These are phyloP conservation scores for Paracanthobrama guichenoti DNA, from an alignment of 2,113 vertebrate species.

Conservation along the genomic window DNA sequence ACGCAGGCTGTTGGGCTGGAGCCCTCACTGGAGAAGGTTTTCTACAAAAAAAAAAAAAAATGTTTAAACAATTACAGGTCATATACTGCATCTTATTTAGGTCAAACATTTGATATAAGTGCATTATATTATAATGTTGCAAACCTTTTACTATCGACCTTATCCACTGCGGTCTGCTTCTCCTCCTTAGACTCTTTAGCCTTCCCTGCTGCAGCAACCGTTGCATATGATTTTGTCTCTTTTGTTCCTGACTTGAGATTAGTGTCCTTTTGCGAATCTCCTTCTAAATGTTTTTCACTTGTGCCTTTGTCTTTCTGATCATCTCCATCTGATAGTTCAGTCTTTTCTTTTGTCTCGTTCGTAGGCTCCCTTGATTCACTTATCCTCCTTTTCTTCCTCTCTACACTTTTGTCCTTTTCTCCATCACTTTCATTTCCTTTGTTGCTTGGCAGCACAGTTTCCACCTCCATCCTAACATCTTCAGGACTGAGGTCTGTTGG, in stretches of 20 bases:
- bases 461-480: conserved; percentile 9
- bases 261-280: not conserved
- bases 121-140: not conserved
- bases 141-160: conserved; percentile 35
- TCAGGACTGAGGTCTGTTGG: not conserved
- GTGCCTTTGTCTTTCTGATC: conserved; percentile 1
- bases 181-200: not conserved
- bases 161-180: not conserved
- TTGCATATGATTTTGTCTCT: conserved; percentile 9
- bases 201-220: conserved; percentile 15
- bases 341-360: not conserved
- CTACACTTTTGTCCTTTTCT: conserved; percentile 18
- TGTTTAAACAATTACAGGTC: not conserved
- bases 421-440: not conserved
- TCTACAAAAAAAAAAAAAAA: conserved; percentile 49
- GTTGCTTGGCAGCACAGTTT: not conserved
- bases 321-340: not conserved
- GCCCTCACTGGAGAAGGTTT: conserved; percentile 49
- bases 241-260: not conserved
- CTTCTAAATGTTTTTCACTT: conserved; percentile 20
- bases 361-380: not conserved
- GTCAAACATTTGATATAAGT: not conserved
- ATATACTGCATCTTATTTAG: not conserved
- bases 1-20: conserved; percentile 36
- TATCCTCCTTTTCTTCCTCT: conserved; percentile 8